Evolutionary conservation across 1,140 invertebrate genomes (phyloP).

Genomic region (Brachionus angularis): DNA sequence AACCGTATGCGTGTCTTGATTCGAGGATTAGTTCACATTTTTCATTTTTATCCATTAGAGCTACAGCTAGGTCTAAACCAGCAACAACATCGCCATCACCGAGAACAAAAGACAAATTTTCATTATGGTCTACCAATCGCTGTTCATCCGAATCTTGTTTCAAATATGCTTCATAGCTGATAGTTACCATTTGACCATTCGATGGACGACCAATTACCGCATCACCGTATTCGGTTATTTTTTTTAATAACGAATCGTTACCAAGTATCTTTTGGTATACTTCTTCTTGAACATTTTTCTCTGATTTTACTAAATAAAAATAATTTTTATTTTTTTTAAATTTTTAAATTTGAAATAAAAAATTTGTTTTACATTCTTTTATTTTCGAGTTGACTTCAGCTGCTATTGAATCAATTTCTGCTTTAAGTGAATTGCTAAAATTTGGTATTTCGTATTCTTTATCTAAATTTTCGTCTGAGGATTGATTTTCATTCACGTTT

Average conservation of each 20-base stretch:
- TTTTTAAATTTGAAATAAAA: background rate
- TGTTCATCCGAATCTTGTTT: slow-evolving; percentile 17
- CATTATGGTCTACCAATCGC: slow-evolving; percentile 15
- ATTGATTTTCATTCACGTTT: background rate
- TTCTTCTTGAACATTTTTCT: slow-evolving; percentile 23
- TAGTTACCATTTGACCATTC: slow-evolving; percentile 39
- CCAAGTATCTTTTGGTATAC: slow-evolving; percentile 22
- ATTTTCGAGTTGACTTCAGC: slow-evolving; percentile 4
- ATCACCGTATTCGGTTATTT: slow-evolving; percentile 30
- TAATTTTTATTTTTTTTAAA: background rate
- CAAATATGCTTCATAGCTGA: slow-evolving; percentile 37
- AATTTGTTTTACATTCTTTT: background rate
- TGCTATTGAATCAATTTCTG: background rate
- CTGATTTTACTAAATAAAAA: background rate
- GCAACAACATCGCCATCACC: slow-evolving; percentile 37
- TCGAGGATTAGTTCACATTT: slow-evolving; percentile 26
- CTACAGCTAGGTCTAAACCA: slow-evolving; percentile 8
- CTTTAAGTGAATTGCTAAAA: background rate
- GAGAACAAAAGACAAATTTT: slow-evolving; percentile 18
- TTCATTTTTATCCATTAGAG: slow-evolving; percentile 40
- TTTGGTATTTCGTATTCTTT: slow-evolving; percentile 42
- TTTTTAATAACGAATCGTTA: slow-evolving; percentile 21
- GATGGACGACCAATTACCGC: background rate
- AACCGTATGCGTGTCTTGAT: slow-evolving; percentile 17
- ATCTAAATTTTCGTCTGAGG: slow-evolving; percentile 21